Conservation (phyloP, 2,888 invertebrate species). For the Apamea epomidion region DNA sequence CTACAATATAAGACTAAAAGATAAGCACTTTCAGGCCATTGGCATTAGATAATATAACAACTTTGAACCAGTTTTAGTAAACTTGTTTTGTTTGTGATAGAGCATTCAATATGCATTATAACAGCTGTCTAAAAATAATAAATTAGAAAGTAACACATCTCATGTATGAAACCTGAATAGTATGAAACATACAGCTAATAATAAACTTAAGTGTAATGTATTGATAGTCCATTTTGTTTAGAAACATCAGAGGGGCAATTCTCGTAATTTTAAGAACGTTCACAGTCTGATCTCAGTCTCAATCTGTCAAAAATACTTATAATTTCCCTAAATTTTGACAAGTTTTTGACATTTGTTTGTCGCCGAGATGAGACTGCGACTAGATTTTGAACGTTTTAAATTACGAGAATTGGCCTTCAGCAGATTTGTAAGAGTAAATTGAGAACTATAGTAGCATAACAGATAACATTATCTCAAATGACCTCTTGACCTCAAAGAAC, state of each 20-base stretch:
- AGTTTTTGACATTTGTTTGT: no score
- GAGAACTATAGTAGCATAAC: constrained; percentile 31
- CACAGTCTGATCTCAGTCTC: no score
- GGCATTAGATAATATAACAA: not conserved
- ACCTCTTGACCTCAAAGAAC: constrained; percentile 39
- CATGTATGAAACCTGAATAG: not conserved
- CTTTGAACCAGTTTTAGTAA: constrained; percentile 34
- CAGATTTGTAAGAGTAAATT: constrained; percentile 17
- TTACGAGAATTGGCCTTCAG: no score
- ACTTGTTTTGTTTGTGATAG: constrained; percentile 24
- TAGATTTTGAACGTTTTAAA: no score
- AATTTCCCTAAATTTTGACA: no score
- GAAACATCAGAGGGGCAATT: not conserved
- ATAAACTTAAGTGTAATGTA: not conserved
- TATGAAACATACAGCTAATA: not conserved
- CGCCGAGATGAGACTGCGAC: no score
- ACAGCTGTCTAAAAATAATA: constrained; percentile 3
- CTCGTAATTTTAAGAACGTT: no score
- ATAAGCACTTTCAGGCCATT: constrained; percentile 8
- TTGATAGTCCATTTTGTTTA: constrained; percentile 14
- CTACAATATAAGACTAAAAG: not conserved
- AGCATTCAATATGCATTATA: constrained; percentile 18
- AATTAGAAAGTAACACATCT: constrained; percentile 33
- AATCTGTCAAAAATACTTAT: no score
- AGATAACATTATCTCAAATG: constrained; percentile 48